Percentiles rank a stretch among this genome's conserved stretches.
phyloP scores from a whole-genome alignment of 2,888 invertebrate genomes.

The Diogma glabrata region DNA sequence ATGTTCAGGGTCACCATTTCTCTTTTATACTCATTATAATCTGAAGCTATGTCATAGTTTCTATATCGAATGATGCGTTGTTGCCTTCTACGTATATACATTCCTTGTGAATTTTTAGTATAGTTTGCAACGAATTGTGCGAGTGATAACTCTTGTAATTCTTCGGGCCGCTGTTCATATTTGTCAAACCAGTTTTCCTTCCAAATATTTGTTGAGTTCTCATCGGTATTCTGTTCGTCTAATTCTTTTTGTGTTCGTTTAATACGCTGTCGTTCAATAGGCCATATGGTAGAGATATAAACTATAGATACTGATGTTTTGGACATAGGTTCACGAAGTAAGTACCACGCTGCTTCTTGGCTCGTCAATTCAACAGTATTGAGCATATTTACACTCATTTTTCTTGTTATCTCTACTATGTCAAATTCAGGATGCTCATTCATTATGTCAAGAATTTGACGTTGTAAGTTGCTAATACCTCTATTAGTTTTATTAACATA shows the following conservation, averaged over 20 bases:
- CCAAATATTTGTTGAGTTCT: too few species aligned
- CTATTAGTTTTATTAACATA: background rate
- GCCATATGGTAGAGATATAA: too few species aligned
- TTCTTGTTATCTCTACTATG: constrained; percentile 23
- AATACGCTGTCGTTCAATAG: too few species aligned
- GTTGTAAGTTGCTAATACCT: constrained; percentile 14
- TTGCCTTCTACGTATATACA: too few species aligned
- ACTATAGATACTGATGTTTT: constrained; percentile 22
- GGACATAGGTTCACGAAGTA: too few species aligned
- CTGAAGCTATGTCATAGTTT: constrained; percentile 28
- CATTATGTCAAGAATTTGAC: constrained; percentile 18
- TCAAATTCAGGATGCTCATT: constrained; percentile 30
- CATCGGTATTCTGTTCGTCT: too few species aligned
- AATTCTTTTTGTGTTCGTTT: too few species aligned
- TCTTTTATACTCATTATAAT: constrained; percentile 28
- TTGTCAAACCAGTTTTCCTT: too few species aligned
- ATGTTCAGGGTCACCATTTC: too few species aligned
- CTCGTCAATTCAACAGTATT: constrained; percentile 28
- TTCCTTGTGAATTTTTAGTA: too few species aligned
- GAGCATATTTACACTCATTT: constrained; percentile 25
- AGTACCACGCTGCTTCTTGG: constrained; percentile 37
- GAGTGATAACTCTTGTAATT: constrained; percentile 16
- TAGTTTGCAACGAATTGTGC: background rate
- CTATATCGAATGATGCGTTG: constrained; percentile 29
- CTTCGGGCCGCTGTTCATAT: too few species aligned